Base-by-base conservation (phyloP, 2,888 invertebrate genomes). In the Priapulus caudatus region DNA sequence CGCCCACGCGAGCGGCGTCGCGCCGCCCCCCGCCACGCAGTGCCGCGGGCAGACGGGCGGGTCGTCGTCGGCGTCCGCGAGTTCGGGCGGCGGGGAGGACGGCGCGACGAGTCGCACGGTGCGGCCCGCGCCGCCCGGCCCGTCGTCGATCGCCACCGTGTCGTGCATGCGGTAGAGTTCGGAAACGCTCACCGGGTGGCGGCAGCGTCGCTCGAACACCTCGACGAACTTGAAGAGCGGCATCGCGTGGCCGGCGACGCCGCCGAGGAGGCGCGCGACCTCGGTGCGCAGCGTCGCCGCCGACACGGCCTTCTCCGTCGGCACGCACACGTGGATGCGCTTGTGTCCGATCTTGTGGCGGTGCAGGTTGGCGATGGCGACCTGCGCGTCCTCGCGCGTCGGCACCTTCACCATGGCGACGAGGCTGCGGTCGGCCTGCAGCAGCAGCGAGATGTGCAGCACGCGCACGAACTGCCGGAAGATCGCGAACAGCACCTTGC, bases 141-240 rank as follows among this genome's bases (percentile, higher is more conserved):
- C n/a, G 33, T 69, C 68, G 44, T 58, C 44, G 3, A 72, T 66
- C 51, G 70, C 68, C 24, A 71, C 63, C 1, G 63, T 63, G 52
- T 70, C 70, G 51, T 63, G 62, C 65, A 71, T 65, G 51, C 67
- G 65, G 58, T 69, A 71, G 48, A 72, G 58, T 52, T 71, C 71
- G 4, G 70, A 63, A 20, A 70, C 68, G 54, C 67, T 70, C 21
- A 72, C 64, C 15, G 63, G 61, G 43, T 65, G 62, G 56, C 69
- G 67, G 56, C 64, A 69, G 48, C 70, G 67, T 60, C 82, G 82
- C 59, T 88, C 86, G 67, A 84, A 84, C 54, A 87, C 77, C 66
- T 89, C 86, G 48, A 88, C 78, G 58, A 91, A 80, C 63, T 85
- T 82, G 61, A 87, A 81, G 0, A 90, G 73, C 0, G 88, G 87